Base-by-base conservation (phyloP, 2,113 vertebrate genomes). In the Manacus vitellinus region DNA sequence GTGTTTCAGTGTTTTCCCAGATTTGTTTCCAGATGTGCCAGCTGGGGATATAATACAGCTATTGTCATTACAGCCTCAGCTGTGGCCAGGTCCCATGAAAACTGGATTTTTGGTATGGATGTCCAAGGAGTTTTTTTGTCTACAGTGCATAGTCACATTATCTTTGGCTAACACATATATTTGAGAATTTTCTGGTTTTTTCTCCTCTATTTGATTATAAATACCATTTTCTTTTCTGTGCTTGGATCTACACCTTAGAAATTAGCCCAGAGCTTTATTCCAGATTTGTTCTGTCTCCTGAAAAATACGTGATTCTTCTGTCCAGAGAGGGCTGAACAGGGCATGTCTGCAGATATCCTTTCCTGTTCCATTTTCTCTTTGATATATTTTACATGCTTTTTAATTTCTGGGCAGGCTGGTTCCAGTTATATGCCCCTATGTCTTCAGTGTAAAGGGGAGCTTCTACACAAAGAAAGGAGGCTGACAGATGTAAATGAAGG, bases 51-150 rank as follows among this genome's bases (percentile, higher is more conserved):
- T 52, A 73, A 56, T 18, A 70, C 27, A 88, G 35, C 3, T 81
- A 25, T n/a, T 91, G 55, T 25, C 63, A 83, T 83, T 70, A 37
- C 24, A 65, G 33, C 11, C 9, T 76, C 31, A 61, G 41, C 25
- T 85, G 44, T 3, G 27, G 10, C 51, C 5, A 59, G 4, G 9
- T 39, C 35, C 35, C 14, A 52, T 76, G 75, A 66, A 82, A 95
- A 66, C 9, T 44, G 21, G 6, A 41, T 44, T 88, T 85, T 63
- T 65, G 2, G 68, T 15, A 44, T 17, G 21, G 49, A 14, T 49
- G 23, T 52, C 27, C 8, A 18, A 1, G 0, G 18, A 19, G 0
- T 20, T 33, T 37, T 9, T 7, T 20, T 75, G 33, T 35, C 19
- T 10, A 24, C 20, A 28, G 22, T 68, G 37, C 33, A 59, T 28